phyloP scores from a whole-genome alignment of 2,113 vertebrate genomes.

The Harpagus bidentatus region DNA sequence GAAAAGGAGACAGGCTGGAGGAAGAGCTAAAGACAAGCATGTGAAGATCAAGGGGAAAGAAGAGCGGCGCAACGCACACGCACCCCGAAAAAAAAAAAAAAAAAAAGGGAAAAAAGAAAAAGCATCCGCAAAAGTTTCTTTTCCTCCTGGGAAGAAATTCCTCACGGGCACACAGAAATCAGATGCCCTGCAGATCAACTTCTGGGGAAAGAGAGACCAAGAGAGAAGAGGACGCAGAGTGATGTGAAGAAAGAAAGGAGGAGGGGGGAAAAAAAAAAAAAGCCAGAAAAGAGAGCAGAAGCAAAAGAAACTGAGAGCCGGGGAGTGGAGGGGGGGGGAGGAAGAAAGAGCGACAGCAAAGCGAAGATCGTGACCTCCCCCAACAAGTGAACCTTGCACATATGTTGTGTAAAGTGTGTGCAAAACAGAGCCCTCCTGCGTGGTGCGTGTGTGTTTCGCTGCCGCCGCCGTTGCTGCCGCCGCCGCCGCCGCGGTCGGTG shows the following conservation, averaged over 20 bases:
- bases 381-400: conserved; percentile 70
- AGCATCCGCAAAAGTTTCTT: conserved; percentile 33
- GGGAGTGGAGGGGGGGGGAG: background rate
- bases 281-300: too few relatives aligned
- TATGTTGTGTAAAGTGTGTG: conserved; percentile 74
- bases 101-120: background rate
- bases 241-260: background rate
- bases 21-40: background rate
- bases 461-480: background rate
- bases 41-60: background rate
- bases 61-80: background rate
- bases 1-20: background rate
- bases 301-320: too few relatives aligned
- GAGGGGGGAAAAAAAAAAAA: background rate
- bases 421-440: conserved; percentile 55
- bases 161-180: background rate
- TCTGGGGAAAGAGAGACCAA: background rate
- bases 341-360: background rate
- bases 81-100: background rate
- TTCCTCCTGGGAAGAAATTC: conserved; percentile 1
- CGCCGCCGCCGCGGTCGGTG: too few relatives aligned
- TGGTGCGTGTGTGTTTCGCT: conserved; percentile 31
- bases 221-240: background rate
- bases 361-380: conserved; percentile 70
- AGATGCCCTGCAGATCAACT: background rate